Evolutionary conservation across 1,140 invertebrate species (phyloP).

Genomic region (Bombus balteatus): DNA sequence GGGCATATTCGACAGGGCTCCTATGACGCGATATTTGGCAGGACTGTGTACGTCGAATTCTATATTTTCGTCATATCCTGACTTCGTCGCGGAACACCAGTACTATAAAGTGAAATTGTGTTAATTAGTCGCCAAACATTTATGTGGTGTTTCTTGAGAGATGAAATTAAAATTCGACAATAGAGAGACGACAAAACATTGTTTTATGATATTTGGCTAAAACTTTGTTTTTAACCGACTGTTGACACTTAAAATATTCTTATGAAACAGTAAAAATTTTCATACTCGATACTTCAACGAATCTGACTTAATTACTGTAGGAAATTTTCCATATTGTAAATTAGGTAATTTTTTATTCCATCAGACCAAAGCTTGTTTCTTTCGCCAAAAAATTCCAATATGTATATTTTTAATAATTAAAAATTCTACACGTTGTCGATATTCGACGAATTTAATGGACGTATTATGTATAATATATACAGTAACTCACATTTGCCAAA

Average conservation of each 20-base stretch:
- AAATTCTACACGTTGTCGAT: too few relatives aligned
- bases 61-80: background rate
- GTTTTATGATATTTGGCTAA: background rate
- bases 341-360: too few relatives aligned
- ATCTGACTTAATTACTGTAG: background rate
- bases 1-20: constrained; percentile 24
- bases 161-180: constrained; percentile 1
- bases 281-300: background rate
- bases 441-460: too few relatives aligned
- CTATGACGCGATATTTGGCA: constrained; percentile 28
- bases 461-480: too few relatives aligned
- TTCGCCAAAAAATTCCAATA: too few relatives aligned
- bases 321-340: background rate
- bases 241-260: background rate
- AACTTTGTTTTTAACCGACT: background rate
- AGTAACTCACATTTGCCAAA: constrained; percentile 42
- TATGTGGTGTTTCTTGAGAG: background rate
- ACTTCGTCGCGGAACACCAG: constrained; percentile 27
- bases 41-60: constrained; percentile 41
- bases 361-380: too few relatives aligned
- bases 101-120: constrained; percentile 23
- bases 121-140: background rate
- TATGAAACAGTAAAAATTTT: background rate
- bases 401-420: too few relatives aligned
- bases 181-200: background rate